Base-by-base conservation (phyloP, 2,113 vertebrate genomes). In the Heterochromis multidens region DNA sequence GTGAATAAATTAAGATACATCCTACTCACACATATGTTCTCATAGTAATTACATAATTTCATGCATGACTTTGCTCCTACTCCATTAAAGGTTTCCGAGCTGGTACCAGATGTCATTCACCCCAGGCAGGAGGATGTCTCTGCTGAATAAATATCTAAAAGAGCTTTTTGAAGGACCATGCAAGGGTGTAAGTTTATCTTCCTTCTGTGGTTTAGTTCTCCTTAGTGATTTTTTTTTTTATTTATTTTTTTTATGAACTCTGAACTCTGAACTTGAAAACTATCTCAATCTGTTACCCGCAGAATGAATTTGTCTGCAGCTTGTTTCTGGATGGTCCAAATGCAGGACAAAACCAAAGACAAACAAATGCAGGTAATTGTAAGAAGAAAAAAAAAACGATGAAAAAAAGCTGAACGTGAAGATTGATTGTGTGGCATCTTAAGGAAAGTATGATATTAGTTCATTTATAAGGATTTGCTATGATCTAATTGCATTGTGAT, bases 261-360 rank as follows among this genome's bases (percentile, higher is more conserved):
- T n/a, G n/a, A n/a, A n/a, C n/a, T n/a, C n/a, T n/a, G 43, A 52
- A 21, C 67, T 61, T 52, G 16, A 78, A 67, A 70, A 21, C 11
- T 60, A 13, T 11, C 25, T 84, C 27, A 3, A 37, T 76, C 19
- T 87, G 49, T 27, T 76, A 31, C 67, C 80, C 93, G 60, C 95
- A 98, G 97, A 97, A 97, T 93, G 97, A 98, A 72, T 96, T 85
- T 85, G 95, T 97, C 16, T 96, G 97, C 85, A 93, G 89, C 31
- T 95, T 98, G 92, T 97, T 98, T 84, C 94, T 97, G 76, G 97
- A 97, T 23, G 95, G 97, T 16, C 95, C 95, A 7, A 52, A 52
- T 19, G 16, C 59, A 93, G 81, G 86, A 88, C 25, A 49, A 49
- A 72, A 72, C 67, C 16, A 25, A 49, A 16, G 40, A 21, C 16